Base-by-base conservation (phyloP, 2,797 vertebrate species). In the Tapera naevia region DNA sequence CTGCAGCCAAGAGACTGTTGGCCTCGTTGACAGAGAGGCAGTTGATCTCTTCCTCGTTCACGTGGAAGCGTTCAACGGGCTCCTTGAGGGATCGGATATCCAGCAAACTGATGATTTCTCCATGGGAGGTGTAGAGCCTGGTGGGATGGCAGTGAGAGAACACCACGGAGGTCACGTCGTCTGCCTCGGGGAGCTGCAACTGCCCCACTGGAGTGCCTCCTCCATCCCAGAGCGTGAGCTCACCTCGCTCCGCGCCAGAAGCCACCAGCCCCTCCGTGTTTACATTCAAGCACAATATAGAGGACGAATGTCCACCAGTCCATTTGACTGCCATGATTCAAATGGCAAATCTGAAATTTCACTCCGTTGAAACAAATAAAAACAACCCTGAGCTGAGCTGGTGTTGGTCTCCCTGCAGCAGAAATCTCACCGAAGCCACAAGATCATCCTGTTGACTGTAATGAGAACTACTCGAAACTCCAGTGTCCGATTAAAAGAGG, bases 11-110 rank as follows among this genome's bases (percentile, higher is more conserved):
- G 53, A 97, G 83, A 10, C 84, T 94, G 50, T 98, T 98, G 0
- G 96, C 97, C 80, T 99, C 98, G 10, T 98, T 99, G 70, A 99
- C 41, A 0, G 99, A 98, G 67, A 99, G 97, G 62, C 98, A 98
- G 76, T 99, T 99, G 85, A 99, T 99, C 98, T 99, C 99, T 73
- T 99, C 99, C 92, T 99, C 98, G 5, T 98, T 99, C 5, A 98
- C 96, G 1, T 79, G 97, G 92, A 99, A 98, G 87, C 96, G 57
- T n/a, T 98, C 97, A 57, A 98, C 12, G 0, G 97, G 95, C 53
- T 94, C 94, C 90, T 98, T 98, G 24, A 99, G 98, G 78, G 95
- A 98, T 14, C 99, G 97, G 11, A 98, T 96, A 89, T 99, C 99
- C 35, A 99, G 94, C 18, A 98, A 37, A 18, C 98, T 99, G 79